phyloP scores from a whole-genome alignment of 2,797 vertebrate species.

The Sebastes alutus region DNA sequence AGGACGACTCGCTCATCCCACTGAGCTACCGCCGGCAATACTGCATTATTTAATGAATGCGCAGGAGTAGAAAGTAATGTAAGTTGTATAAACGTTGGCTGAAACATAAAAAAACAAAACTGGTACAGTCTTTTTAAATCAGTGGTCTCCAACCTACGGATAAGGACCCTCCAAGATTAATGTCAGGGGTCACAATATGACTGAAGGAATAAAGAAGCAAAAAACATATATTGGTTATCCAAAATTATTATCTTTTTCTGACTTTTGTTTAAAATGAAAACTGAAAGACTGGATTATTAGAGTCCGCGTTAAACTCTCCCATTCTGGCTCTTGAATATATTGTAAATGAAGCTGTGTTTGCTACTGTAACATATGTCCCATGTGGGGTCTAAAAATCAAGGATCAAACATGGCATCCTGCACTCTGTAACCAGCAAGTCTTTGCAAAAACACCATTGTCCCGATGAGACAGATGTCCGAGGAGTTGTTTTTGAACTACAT shows the following conservation, averaged over 20 bases:
- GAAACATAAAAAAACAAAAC: not conserved
- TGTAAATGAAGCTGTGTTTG: not conserved
- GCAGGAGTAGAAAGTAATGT: not conserved
- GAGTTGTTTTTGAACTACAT: conserved; percentile 68
- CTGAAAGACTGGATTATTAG: not conserved
- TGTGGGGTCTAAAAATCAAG: not conserved
- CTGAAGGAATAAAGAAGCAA: not conserved
- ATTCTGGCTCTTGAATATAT: not conserved
- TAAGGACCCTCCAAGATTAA: not conserved
- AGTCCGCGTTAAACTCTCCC: not conserved
- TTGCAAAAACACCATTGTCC: not conserved
- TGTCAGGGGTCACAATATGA: not conserved
- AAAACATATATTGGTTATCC: not conserved
- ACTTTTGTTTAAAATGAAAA: not conserved
- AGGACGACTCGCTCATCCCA: too few relatives aligned
- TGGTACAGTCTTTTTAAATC: not conserved
- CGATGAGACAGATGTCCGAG: conserved; percentile 28
- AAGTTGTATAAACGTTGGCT: not conserved
- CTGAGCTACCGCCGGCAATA: too few relatives aligned
- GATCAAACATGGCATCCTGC: not conserved
- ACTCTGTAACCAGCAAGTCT: not conserved
- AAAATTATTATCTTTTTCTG: fast-evolving
- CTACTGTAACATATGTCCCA: not conserved
- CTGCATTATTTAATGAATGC: too few relatives aligned
- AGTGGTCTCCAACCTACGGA: too few relatives aligned